A percentile compares a stretch with the other conserved stretches of the same genome.
Conservation (phyloP, 2,113 vertebrate species). For the Pseudopodoces humilis region DNA sequence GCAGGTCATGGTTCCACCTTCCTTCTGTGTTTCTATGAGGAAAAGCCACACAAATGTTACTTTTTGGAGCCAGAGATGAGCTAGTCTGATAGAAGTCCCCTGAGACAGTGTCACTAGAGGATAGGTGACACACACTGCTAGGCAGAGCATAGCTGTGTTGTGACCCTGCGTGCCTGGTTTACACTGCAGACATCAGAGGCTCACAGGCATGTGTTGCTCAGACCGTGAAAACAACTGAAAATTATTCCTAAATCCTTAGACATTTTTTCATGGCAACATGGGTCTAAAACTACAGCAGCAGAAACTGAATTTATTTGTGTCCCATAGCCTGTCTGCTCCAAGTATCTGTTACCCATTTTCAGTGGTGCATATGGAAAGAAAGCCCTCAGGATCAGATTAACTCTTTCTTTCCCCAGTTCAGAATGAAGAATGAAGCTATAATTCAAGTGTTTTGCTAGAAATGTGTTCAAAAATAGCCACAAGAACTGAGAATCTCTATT, state of each 20-base stretch:
- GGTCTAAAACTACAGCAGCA: slow-evolving; percentile 50
- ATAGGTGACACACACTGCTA: background rate
- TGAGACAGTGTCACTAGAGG: background rate
- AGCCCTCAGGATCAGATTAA: background rate
- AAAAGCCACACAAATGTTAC: background rate
- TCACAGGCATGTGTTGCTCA: background rate
- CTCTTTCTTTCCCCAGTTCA: background rate
- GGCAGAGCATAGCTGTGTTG: background rate
- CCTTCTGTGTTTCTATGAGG: background rate
- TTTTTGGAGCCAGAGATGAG: background rate
- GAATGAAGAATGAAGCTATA: background rate
- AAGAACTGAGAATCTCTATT: background rate
- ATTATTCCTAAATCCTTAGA: slow-evolving; percentile 37
- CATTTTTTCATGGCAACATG: slow-evolving; percentile 15
- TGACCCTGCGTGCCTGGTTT: background rate
- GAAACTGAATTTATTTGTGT: slow-evolving; percentile 62
- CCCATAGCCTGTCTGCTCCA: background rate
- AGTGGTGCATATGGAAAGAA: background rate
- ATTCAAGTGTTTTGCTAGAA: background rate
- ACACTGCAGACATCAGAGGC: background rate
- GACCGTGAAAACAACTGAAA: slow-evolving; percentile 18
- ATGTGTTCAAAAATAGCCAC: background rate
- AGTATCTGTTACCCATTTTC: slow-evolving; percentile 18
- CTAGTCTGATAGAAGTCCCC: background rate
- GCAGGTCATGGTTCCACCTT: background rate